Evolutionary conservation across 1,140 invertebrate species (phyloP).

Genomic region (Chrysomallon squamiferum): DNA sequence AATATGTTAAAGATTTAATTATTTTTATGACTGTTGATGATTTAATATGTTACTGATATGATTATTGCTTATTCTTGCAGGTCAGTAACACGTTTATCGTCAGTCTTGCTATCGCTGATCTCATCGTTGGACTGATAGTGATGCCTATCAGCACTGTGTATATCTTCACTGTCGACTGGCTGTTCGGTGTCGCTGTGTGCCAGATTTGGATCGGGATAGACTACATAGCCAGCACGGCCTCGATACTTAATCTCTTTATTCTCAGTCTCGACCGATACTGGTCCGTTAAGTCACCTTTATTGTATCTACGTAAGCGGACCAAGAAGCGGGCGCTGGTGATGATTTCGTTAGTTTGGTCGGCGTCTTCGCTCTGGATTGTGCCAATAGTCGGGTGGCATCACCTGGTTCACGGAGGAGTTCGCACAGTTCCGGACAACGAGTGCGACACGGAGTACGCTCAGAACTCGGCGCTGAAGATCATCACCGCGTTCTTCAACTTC

Average conservation of each 20-base stretch:
- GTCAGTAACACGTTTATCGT: slow-evolving; percentile 75
- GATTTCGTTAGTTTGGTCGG: slow-evolving; percentile 68
- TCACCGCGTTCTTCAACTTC: slow-evolving; percentile 69
- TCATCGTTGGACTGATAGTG: slow-evolving; percentile 71
- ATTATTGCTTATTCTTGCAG: slow-evolving; percentile 57
- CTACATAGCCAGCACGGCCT: slow-evolving; percentile 73
- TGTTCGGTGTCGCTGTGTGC: slow-evolving; percentile 67
- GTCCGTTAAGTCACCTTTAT: slow-evolving; percentile 70
- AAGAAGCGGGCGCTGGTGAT: slow-evolving; percentile 66
- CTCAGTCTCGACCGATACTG: slow-evolving; percentile 63
- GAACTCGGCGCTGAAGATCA: slow-evolving; percentile 66
- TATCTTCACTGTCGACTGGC: slow-evolving; percentile 70
- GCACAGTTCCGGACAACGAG: slow-evolving; percentile 56
- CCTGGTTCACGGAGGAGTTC: slow-evolving; percentile 53
- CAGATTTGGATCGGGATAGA: slow-evolving; percentile 66
- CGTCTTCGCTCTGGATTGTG: slow-evolving; percentile 66
- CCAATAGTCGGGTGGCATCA: slow-evolving; percentile 68
- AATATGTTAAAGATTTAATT: too few species aligned
- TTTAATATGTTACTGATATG: too few species aligned
- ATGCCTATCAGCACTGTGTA: slow-evolving; percentile 73
- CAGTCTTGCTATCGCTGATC: slow-evolving; percentile 71
- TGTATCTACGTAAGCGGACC: slow-evolving; percentile 70
- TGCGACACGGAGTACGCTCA: slow-evolving; percentile 70
- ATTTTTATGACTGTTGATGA: too few species aligned
- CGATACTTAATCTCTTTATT: slow-evolving; percentile 71